phyloP scores from a whole-genome alignment of 2,888 invertebrate genomes.

The Xanthia togata region DNA sequence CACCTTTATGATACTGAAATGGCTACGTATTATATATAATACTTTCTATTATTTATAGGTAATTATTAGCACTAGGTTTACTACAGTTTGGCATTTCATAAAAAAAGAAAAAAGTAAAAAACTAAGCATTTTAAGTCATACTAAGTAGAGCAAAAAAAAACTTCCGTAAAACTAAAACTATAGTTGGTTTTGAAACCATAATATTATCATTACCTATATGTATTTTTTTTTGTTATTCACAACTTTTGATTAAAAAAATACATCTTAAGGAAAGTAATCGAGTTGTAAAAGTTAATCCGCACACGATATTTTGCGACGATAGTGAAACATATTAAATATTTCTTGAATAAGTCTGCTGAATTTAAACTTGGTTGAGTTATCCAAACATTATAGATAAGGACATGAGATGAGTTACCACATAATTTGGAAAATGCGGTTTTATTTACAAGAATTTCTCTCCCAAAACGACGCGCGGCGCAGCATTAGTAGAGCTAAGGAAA shows the following conservation, averaged over 20 bases:
- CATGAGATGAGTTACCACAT: slow-evolving; percentile 14
- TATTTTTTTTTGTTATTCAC: background rate
- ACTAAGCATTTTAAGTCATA: slow-evolving; percentile 27
- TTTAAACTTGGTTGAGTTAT: slow-evolving; percentile 11
- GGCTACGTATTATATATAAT: slow-evolving; percentile 78
- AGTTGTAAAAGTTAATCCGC: background rate
- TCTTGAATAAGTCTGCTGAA: slow-evolving; percentile 4
- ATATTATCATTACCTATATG: background rate
- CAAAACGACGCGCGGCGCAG: slow-evolving; percentile 2
- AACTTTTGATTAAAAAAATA: background rate
- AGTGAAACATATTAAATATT: slow-evolving; percentile 14
- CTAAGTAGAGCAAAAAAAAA: slow-evolving; percentile 12
- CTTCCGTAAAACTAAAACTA: slow-evolving; percentile 6
- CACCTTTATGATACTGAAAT: slow-evolving; percentile 73
- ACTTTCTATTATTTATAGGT: slow-evolving; percentile 75
- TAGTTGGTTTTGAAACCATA: background rate
- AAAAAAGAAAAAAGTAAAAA: slow-evolving; percentile 62
- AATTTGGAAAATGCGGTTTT: slow-evolving; percentile 28
- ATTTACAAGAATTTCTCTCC: slow-evolving; percentile 15
- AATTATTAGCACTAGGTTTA: slow-evolving; percentile 68
- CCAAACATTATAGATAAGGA: slow-evolving; percentile 14
- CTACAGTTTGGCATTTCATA: slow-evolving; percentile 80
- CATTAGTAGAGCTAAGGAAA: slow-evolving; percentile 17
- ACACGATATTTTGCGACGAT: slow-evolving; percentile 25
- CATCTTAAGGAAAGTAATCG: background rate